Conservation (phyloP, 2,797 vertebrate genomes). For the Lagodon rhomboides region DNA sequence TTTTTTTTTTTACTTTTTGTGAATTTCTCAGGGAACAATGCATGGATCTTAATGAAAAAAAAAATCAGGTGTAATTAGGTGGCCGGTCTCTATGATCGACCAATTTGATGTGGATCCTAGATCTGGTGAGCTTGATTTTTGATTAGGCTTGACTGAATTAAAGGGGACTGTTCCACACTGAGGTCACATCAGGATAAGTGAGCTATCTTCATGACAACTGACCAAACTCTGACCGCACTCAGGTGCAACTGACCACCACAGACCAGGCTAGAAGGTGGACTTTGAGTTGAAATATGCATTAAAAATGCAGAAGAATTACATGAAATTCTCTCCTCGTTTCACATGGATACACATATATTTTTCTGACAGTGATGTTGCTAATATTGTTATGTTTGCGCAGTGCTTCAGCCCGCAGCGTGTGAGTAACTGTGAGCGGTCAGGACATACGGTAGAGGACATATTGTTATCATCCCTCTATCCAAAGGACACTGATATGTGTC, state of each 20-base stretch:
- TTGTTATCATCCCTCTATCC: neutral
- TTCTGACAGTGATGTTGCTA: neutral
- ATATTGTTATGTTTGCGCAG: neutral
- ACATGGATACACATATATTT: neutral
- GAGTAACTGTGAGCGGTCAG: conserved; percentile 25
- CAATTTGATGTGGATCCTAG: too few relatives aligned
- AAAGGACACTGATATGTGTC: neutral
- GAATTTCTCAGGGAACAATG: too few relatives aligned
- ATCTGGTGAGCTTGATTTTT: too few relatives aligned
- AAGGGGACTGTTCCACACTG: neutral
- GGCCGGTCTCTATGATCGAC: too few relatives aligned
- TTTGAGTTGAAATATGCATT: neutral
- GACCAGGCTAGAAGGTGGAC: neutral
- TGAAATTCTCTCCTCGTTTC: neutral
- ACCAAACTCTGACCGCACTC: neutral
- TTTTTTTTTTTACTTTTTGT: too few relatives aligned
- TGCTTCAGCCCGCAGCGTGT: conserved; percentile 7
- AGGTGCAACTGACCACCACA: neutral
- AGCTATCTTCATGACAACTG: conserved; percentile 23
- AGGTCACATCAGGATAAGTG: neutral
- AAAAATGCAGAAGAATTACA: neutral
- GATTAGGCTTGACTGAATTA: too few relatives aligned
- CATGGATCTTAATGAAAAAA: too few relatives aligned
- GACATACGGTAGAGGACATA: conserved; percentile 15
- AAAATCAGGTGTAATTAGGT: too few relatives aligned